Base-by-base conservation (phyloP, 2,888 invertebrate species). In the Octodonta nipae region DNA sequence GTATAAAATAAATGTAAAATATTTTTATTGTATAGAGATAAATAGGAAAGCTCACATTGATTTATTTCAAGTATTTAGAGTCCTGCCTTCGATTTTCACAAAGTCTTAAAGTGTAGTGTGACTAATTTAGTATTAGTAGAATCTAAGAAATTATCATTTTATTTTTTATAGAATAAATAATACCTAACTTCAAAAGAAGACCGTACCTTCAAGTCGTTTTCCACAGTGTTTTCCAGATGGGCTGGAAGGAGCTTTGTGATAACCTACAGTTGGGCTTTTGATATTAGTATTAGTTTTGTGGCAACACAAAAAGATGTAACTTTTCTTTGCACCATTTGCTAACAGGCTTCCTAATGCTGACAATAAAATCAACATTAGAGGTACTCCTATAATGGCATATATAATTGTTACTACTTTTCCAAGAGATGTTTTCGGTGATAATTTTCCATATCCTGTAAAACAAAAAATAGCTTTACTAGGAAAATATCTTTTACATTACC, bases 341-440 rank as follows among this genome's bases (percentile, higher is more conserved):
- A 89, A 66, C 13, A 85, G 68, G 5, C 80, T 78, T 5, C 88
- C 88, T 31, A 88, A 68, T 41, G 84, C 84, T 8, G 87, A 85
- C 47, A 89, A 66, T 55, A 87, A 85, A 32, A 88, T 76, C 46
- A 89, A 64, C 67, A 87, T 85, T 34, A 89, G 62, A 4, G 89
- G 89, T 30, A 89, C 87, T 8, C 88, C 88, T 35, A 88, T 71
- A 33, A 87, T 72, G 10, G 88, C 87, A 58, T 89, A 89, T 22
- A 85, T 67, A 52, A 89, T 86, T 3, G 88, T 86, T 11, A 83
- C 77, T 15, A 85, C 72, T 56, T 87, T 79, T 3, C 88, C 88
- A 15, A 77, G 71, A 8, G 81, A 72, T 7, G 88, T 88, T 46
- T 78, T 74, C 1, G 88, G 88, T 2, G 86, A 80, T 13, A 86